Evolutionary conservation across 2,888 invertebrate species (phyloP).

Genomic region (Nowickia ferox): DNA sequence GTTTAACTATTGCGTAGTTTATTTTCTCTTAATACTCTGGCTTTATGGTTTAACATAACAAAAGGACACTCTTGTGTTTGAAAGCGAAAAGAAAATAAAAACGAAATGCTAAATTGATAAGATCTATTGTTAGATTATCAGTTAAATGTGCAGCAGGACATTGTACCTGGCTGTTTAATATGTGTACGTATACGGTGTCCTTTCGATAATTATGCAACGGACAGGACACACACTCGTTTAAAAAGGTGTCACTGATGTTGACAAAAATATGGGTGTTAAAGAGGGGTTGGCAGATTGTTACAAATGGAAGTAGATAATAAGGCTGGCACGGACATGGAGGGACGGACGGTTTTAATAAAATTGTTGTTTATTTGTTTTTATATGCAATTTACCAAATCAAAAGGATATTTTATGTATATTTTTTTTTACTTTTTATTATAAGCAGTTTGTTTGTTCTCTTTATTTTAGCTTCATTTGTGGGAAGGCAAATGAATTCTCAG

Average conservation of each 20-base stretch:
- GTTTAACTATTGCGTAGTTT: background rate
- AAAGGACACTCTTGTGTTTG: constrained; percentile 49
- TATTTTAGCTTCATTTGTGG: background rate
- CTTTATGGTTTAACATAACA: constrained; percentile 64
- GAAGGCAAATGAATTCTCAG: constrained; percentile 4
- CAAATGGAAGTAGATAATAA: constrained; percentile 69
- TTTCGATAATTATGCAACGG: constrained; percentile 57
- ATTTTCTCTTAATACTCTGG: constrained; percentile 24
- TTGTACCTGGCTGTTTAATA: constrained; percentile 34
- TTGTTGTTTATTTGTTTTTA: constrained; percentile 53
- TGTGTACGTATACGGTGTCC: constrained; percentile 13
- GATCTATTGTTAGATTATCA: constrained; percentile 67
- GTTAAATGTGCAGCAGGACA: constrained; percentile 69
- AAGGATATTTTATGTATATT: background rate
- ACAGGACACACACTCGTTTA: constrained; percentile 53
- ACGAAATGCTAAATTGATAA: constrained; percentile 63
- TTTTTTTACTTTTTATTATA: background rate
- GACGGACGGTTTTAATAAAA: constrained; percentile 9
- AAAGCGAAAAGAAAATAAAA: constrained; percentile 3
- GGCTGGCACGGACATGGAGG: background rate
- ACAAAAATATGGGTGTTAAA: constrained; percentile 67
- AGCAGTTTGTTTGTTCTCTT: background rate
- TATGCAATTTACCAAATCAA: constrained; percentile 49
- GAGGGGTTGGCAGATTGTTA: constrained; percentile 71
- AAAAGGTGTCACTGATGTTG: constrained; percentile 56